Base-by-base conservation (phyloP, 2,888 invertebrate genomes). In the Euclidia mi region DNA sequence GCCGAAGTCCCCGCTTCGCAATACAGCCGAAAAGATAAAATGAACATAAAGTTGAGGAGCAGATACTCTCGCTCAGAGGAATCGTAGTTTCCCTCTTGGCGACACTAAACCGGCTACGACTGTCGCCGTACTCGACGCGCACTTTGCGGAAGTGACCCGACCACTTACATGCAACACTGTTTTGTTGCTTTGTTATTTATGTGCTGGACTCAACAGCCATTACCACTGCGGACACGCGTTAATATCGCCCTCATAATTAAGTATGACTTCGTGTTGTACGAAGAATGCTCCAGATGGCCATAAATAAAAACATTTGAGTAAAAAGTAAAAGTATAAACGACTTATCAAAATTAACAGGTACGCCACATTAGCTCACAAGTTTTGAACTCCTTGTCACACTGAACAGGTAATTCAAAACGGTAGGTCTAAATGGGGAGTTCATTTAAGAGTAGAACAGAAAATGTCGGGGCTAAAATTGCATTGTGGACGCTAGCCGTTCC, bases 1-100 rank as follows among this genome's bases (percentile, higher is more conserved):
- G 88, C 73, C 86, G 81, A 82, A 85, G 87, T 90, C 91, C 90
- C 93, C 84, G 87, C 79, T 80, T 89, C 90, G 91, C 91, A 92
- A 91, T 93, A 92, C 91, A 88, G 88, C 87, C 91, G 88, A 90
- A 94, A 93, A 94, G 92, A 94, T 94, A 94, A 94, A 94, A 94
- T 90, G 92, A 92, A 94, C 93, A 91, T 94, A 94, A 94, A 93
- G 89, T 94, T 93, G 90, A 93, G 91, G 84, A 91, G 89, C 83
- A 89, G 91, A 93, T 93, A 92, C 87, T 88, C 88, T 78, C 84
- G 90, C 94, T 89, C 92, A 76, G 87, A 92, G 93, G 94, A 92
- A 89, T 92, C 91, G 89, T 92, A 92, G 93, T 91, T 81, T 91
- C 84, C 84, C 94, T 94, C 94, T 67, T 81, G 94, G 82, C 89